phyloP scores from a whole-genome alignment of 1,140 invertebrate genomes.

The Drosophila subpulchrella region DNA sequence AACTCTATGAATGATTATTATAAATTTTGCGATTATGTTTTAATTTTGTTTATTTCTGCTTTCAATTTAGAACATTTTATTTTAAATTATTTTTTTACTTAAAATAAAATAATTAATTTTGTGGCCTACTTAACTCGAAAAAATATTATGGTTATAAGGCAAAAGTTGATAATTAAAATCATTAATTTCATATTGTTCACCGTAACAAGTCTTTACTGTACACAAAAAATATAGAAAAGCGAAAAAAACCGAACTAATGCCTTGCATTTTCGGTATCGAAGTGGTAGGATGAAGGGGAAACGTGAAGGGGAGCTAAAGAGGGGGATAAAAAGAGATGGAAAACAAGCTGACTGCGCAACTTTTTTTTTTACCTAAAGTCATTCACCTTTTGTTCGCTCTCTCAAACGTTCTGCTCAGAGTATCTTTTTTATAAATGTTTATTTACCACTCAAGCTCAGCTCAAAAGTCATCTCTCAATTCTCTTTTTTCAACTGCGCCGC shows the following conservation, averaged over 20 bases:
- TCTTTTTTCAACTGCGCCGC: conserved; percentile 38
- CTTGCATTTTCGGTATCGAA: conserved; percentile 58
- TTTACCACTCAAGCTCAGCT: conserved; percentile 19
- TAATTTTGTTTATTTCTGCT: too few species aligned
- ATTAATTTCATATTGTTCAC: not conserved
- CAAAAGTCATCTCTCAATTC: conserved; percentile 6
- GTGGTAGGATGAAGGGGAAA: conserved; percentile 39
- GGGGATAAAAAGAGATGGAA: conserved; percentile 16
- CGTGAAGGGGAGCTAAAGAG: not conserved
- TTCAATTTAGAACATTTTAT: too few species aligned
- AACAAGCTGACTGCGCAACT: conserved; percentile 40
- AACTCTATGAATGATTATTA: too few species aligned
- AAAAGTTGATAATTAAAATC: not conserved
- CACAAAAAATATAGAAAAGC: conserved; percentile 6
- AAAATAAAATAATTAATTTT: too few species aligned
- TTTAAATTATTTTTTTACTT: too few species aligned
- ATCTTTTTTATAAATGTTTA: not conserved
- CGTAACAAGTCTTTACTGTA: not conserved
- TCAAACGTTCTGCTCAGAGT: conserved; percentile 29
- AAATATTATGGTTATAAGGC: too few species aligned
- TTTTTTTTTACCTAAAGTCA: conserved; percentile 45
- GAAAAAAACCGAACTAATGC: conserved; percentile 43
- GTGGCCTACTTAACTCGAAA: too few species aligned
- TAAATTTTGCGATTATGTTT: too few species aligned
- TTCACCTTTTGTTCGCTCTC: conserved; percentile 61